Conservation (phyloP, 2,888 invertebrate genomes). For the Hedya salicella region DNA sequence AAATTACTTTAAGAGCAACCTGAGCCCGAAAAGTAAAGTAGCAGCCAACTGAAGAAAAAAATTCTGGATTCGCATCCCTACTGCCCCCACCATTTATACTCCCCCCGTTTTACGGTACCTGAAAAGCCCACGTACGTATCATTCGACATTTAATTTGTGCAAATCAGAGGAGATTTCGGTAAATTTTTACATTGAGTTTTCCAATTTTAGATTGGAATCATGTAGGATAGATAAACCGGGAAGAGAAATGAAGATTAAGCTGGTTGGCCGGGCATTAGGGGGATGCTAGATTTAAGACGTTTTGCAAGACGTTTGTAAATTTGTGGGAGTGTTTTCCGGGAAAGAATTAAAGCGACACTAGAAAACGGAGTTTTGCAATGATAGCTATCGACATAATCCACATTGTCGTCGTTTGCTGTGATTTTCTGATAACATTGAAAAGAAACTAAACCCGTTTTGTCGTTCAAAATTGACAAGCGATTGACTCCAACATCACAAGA, state of each 20-base stretch:
- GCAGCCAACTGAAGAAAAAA: too few relatives aligned
- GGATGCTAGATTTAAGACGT: conserved; percentile 27
- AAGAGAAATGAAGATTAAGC: conserved; percentile 38
- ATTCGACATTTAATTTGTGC: conserved; percentile 41
- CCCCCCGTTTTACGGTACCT: neutral
- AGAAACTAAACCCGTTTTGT: neutral
- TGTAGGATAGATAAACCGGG: conserved; percentile 34
- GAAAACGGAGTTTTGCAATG: conserved; percentile 1
- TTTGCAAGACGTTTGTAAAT: conserved; percentile 29
- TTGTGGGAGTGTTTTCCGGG: conserved; percentile 15
- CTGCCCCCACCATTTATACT: too few relatives aligned
- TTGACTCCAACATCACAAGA: too few relatives aligned
- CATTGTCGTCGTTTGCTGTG: conserved; percentile 10
- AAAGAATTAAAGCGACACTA: conserved; percentile 7
- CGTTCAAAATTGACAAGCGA: too few relatives aligned
- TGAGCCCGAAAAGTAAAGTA: too few relatives aligned
- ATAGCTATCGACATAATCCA: conserved; percentile 16
- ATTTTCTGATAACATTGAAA: neutral
- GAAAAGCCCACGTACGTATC: conserved; percentile 18
- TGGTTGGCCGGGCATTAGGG: conserved; percentile 24
- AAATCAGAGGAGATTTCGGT: conserved; percentile 31
- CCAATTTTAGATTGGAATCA: conserved; percentile 41
- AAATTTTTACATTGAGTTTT: conserved; percentile 37
- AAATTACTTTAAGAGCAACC: too few relatives aligned
- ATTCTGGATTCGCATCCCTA: too few relatives aligned